These are phyloP conservation scores for Agrenia bidenticulata DNA, from an alignment of 2,888 invertebrate species.

Conservation along the genomic window DNA sequence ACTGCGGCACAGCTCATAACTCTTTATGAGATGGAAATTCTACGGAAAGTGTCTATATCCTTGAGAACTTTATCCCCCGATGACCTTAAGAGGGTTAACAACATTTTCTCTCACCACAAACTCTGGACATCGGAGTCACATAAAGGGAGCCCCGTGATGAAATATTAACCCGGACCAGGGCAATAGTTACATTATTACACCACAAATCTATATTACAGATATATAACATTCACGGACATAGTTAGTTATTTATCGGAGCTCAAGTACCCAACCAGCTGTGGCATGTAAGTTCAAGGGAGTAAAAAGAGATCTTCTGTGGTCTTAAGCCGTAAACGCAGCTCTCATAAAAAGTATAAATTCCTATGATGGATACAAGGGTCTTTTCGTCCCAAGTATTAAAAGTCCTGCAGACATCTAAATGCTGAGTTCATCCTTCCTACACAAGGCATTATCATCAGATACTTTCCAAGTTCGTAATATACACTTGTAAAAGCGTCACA, in stretches of 20 bases:
- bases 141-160: slow-evolving; percentile 41
- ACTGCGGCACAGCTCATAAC: neutral
- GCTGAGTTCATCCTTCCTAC: too few relatives aligned
- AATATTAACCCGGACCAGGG: slow-evolving; percentile 30
- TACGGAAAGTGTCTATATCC: neutral
- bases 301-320: slow-evolving; percentile 28
- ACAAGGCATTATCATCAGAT: too few relatives aligned
- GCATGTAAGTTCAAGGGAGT: slow-evolving; percentile 1
- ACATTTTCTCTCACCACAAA: neutral
- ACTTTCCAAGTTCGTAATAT: too few relatives aligned
- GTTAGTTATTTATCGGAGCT: neutral
- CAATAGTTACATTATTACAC: neutral
- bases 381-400: too few relatives aligned
- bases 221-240: neutral
- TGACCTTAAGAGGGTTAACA: slow-evolving; percentile 7
- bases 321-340: slow-evolving; percentile 25
- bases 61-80: slow-evolving; percentile 1
- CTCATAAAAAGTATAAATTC: slow-evolving; percentile 44
- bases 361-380: slow-evolving; percentile 32
- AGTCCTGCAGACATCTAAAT: too few relatives aligned
- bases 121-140: slow-evolving; percentile 41
- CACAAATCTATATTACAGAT: neutral
- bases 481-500: too few relatives aligned
- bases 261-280: too few relatives aligned
- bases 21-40: neutral